Conservation (phyloP, 2,888 invertebrate species). For the Trachelus stipa region DNA sequence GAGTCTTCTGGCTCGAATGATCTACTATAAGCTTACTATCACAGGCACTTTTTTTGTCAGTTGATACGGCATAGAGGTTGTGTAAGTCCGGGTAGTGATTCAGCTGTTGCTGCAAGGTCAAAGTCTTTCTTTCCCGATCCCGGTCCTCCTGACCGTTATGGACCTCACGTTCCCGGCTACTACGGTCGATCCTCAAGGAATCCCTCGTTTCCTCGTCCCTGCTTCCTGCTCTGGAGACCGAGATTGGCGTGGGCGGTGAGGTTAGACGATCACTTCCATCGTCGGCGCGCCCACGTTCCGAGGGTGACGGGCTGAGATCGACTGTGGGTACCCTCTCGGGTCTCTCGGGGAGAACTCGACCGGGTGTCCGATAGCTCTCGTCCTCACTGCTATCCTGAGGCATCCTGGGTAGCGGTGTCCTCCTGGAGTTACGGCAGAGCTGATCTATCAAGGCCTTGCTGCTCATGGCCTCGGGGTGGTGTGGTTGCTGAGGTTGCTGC, state of each 20-base stretch:
- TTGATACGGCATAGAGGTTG: constrained; percentile 64
- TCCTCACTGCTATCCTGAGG: constrained; percentile 68
- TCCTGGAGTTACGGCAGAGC: constrained; percentile 73
- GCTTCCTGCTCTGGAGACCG: constrained; percentile 53
- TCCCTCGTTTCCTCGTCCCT: constrained; percentile 56
- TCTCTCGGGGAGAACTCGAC: constrained; percentile 49
- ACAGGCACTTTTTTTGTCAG: constrained; percentile 69
- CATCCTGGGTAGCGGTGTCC: constrained; percentile 68
- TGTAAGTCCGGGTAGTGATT: constrained; percentile 64
- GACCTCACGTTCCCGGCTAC: constrained; percentile 58
- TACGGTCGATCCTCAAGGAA: constrained; percentile 54
- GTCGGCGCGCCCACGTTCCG: constrained; percentile 55
- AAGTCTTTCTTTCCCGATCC: constrained; percentile 38
- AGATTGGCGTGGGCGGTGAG: constrained; percentile 59
- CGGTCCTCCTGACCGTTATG: constrained; percentile 54
- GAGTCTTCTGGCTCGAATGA: constrained; percentile 66
- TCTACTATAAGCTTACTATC: constrained; percentile 68
- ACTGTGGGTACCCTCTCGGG: constrained; percentile 63
- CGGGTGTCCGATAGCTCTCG: constrained; percentile 63
- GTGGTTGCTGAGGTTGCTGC: constrained; percentile 70
- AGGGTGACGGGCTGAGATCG: constrained; percentile 62
- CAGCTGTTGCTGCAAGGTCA: constrained; percentile 39
- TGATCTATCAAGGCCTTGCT: constrained; percentile 77
- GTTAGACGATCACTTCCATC: constrained; percentile 59
- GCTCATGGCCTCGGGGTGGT: constrained; percentile 70